A percentile compares a stretch with the other conserved stretches of the same genome.
These are phyloP conservation scores for Misgurnus mizolepis DNA, from an alignment of 2,113 vertebrate species.

Conservation along the genomic window DNA sequence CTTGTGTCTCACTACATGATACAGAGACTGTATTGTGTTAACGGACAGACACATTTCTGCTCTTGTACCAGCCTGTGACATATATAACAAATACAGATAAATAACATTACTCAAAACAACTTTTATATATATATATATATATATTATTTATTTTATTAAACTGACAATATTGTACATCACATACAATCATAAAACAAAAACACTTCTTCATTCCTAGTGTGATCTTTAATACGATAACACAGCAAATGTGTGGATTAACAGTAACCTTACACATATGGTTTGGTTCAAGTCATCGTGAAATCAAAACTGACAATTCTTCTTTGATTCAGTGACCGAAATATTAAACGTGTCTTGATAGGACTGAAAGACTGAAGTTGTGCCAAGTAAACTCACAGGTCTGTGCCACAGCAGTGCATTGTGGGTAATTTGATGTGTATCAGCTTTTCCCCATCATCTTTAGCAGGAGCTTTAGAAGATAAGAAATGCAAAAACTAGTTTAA, in stretches of 20 bases:
- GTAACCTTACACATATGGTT: no score
- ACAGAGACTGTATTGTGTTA: slow-evolving; percentile 41
- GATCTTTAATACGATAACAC: no score
- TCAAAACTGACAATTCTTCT: no score
- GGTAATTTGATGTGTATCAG: slow-evolving; percentile 50
- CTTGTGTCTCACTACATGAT: neutral
- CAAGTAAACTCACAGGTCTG: neutral
- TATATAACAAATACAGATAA: neutral
- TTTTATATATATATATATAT: neutral
- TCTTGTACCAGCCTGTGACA: neutral
- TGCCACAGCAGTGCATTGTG: neutral
- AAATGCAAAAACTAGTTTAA: neutral
- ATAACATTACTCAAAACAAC: neutral
- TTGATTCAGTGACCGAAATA: no score
- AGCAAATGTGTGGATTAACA: no score
- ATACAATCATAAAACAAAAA: neutral
- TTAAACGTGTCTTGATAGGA: neutral
- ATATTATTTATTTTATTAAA: neutral
- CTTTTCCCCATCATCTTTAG: slow-evolving; percentile 73
- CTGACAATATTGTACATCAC: neutral
- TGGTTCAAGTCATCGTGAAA: no score
- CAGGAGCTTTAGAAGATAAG: slow-evolving; percentile 65
- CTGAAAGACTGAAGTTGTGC: neutral
- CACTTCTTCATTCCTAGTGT: neutral
- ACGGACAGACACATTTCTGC: slow-evolving; percentile 29